phyloP scores from a whole-genome alignment of 2,888 invertebrate species.

The Creontiades dilutus region DNA sequence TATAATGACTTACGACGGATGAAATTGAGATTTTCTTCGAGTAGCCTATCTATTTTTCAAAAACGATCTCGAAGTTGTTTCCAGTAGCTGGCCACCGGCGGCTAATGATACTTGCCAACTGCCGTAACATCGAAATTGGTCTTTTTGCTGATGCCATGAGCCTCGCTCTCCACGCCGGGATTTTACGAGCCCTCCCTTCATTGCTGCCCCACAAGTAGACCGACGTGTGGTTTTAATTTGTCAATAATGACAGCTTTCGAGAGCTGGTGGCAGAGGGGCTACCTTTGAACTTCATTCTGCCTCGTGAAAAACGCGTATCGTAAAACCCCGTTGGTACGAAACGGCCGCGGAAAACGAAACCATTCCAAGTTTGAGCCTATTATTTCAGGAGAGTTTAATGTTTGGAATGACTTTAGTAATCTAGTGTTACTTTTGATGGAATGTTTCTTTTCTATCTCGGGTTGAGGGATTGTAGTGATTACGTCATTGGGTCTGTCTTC shows the following conservation, averaged over 20 bases:
- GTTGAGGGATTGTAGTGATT: no score
- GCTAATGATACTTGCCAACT: conserved; percentile 32
- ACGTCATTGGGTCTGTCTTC: no score
- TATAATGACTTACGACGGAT: background rate
- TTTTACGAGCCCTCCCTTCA: background rate
- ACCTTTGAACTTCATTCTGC: conserved; percentile 10
- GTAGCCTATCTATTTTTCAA: conserved; percentile 16
- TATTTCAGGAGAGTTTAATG: conserved; percentile 1
- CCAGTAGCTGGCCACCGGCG: conserved; percentile 23
- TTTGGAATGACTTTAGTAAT: background rate
- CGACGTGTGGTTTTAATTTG: conserved; percentile 52
- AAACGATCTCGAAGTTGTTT: background rate
- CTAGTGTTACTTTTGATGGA: background rate
- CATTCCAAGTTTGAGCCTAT: background rate
- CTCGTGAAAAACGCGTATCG: conserved; percentile 3
- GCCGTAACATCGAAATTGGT: background rate
- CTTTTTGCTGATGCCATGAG: background rate
- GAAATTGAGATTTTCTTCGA: conserved; percentile 3
- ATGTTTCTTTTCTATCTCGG: background rate
- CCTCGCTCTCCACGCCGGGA: background rate
- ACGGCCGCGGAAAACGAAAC: background rate
- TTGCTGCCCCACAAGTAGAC: background rate
- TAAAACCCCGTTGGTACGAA: background rate
- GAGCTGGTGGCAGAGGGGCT: background rate
- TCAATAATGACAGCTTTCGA: conserved; percentile 35